These are phyloP conservation scores for Diploscapter pachys DNA, from an alignment of 1,140 invertebrate species.

Conservation along the genomic window DNA sequence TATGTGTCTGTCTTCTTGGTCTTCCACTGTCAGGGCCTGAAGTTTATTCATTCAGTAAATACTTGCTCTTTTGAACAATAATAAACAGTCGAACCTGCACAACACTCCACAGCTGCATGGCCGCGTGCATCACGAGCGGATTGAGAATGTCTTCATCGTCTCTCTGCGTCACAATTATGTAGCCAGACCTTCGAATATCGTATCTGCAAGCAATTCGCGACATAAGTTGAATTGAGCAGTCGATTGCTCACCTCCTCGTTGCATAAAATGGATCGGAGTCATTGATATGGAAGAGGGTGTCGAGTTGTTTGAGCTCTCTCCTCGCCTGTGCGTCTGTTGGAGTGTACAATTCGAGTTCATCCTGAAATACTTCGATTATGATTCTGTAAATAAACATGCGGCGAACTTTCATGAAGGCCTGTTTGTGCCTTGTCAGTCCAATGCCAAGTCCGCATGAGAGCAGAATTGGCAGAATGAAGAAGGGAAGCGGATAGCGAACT, in stretches of 20 bases:
- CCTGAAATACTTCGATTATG: not conserved
- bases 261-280: conserved; percentile 57
- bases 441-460: conserved; percentile 40
- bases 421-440: conserved; percentile 42
- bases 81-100: conserved; percentile 40
- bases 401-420: conserved; percentile 23
- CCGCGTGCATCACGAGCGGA: conserved; percentile 47
- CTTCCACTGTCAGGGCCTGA: conserved; percentile 45
- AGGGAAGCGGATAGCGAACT: conserved; percentile 47
- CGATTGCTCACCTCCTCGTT: conserved; percentile 44
- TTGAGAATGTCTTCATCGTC: conserved; percentile 53
- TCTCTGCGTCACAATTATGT: conserved; percentile 52
- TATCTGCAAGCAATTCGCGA: conserved; percentile 40
- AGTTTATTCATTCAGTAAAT: not conserved
- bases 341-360: conserved; percentile 55
- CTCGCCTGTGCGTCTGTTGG: conserved; percentile 51
- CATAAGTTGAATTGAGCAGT: no score
- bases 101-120: conserved; percentile 53
- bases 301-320: conserved; percentile 46
- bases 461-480: conserved; percentile 51
- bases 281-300: conserved; percentile 55
- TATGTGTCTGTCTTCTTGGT: conserved; percentile 32
- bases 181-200: conserved; percentile 50
- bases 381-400: no score
- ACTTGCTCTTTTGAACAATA: not conserved